Percentiles rank a stretch among this genome's conserved stretches.
phyloP scores from a whole-genome alignment of 92 coral and sea anemone genomes.

The Actinostola sp. region DNA sequence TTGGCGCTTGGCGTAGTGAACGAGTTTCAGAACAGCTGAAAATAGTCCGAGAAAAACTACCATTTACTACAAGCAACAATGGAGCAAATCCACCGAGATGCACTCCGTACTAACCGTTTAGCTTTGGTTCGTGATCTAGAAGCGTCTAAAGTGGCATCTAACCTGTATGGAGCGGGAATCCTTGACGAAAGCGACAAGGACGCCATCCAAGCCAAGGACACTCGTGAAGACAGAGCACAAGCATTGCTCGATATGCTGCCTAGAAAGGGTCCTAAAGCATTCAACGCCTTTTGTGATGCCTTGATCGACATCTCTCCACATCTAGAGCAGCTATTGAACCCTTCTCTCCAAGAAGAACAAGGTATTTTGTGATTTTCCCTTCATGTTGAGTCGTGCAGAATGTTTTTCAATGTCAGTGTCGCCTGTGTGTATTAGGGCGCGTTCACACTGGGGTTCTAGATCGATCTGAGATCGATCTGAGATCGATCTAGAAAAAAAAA shows the following conservation, averaged over 20 bases:
- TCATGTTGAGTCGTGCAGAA: constrained; percentile 2
- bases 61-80: constrained; percentile 24
- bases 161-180: constrained; percentile 61
- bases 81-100: constrained; percentile 67
- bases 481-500: too few relatives aligned
- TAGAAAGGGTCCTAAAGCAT: constrained; percentile 77
- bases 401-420: neutral
- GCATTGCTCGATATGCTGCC: constrained; percentile 55
- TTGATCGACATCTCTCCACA: constrained; percentile 73
- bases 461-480: too few relatives aligned
- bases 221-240: constrained; percentile 58
- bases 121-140: constrained; percentile 66
- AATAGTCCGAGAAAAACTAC: constrained; percentile 1
- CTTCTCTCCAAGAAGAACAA: constrained; percentile 2
- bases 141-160: constrained; percentile 74
- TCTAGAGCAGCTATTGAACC: constrained; percentile 43
- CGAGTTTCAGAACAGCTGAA: neutral
- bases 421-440: too few relatives aligned
- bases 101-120: constrained; percentile 57
- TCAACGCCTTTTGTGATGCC: constrained; percentile 68
- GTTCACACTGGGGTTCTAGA: too few relatives aligned
- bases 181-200: constrained; percentile 68
- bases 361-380: neutral
- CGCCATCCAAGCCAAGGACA: constrained; percentile 38
- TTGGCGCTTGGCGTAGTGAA: constrained; percentile 17